Percentiles rank a stretch among this genome's conserved stretches.
Conservation (phyloP, 92 coral and sea anemone species). For the Porites rus region DNA sequence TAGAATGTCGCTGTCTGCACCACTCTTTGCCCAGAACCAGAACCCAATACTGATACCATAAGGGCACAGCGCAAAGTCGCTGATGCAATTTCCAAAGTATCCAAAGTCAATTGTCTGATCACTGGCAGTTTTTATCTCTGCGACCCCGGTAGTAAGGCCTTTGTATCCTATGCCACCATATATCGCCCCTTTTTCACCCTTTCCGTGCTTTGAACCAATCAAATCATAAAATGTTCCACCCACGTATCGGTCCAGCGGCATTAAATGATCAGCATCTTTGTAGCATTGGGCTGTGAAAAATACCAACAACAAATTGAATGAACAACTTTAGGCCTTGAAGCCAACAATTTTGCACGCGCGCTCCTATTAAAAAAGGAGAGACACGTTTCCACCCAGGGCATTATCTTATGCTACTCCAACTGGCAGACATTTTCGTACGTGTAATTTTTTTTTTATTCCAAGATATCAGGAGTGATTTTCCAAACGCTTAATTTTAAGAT, state of each 20-base stretch:
- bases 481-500: too few relatives aligned
- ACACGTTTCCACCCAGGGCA: too few relatives aligned
- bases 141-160: slow-evolving; percentile 30
- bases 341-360: too few relatives aligned
- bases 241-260: slow-evolving; percentile 84
- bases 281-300: slow-evolving; percentile 72
- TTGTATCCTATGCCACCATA: background rate
- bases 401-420: too few relatives aligned
- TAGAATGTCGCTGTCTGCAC: slow-evolving; percentile 21
- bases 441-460: too few relatives aligned
- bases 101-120: slow-evolving; percentile 64
- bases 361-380: too few relatives aligned
- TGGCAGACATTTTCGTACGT: too few relatives aligned
- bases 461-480: too few relatives aligned
- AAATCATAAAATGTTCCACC: slow-evolving; percentile 68
- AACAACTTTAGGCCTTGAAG: background rate
- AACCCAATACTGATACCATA: slow-evolving; percentile 70
- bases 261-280: slow-evolving; percentile 84
- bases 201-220: slow-evolving; percentile 70
- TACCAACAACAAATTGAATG: background rate
- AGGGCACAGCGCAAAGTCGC: slow-evolving; percentile 60
- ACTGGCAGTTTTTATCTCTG: slow-evolving; percentile 13
- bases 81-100: slow-evolving; percentile 64
- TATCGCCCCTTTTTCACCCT: background rate
- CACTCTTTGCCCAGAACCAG: slow-evolving; percentile 15